Base-by-base conservation (phyloP, 2,888 invertebrate species). In the Drymonia ruficornis region DNA sequence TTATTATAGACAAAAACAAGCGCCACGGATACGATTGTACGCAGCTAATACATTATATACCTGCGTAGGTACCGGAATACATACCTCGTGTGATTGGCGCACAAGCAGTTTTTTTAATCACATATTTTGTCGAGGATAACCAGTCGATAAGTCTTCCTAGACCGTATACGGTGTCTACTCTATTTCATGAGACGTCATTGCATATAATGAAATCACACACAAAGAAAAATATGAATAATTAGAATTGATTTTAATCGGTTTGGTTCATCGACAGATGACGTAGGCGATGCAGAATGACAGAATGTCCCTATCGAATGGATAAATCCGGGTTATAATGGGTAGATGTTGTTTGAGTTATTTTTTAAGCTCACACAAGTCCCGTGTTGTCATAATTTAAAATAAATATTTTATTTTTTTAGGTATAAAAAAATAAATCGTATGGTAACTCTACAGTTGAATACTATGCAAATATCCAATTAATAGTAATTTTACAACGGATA, bases 121-220 rank as follows among this genome's bases (percentile, higher is more conserved):
- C 65, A 71, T 76, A 73, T 76, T 78, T 78, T 69, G 63, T 68
- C 77, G 78, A 83, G 78, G 80, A 78, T 72, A 83, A 82, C 84
- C 31, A 56, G 78, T 79, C 61, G 50, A 58, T 71, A 63, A 63
- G 60, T 76, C 78, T 81, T 83, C 78, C 80, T 81, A 67, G 62
- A 67, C 62, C n/a, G n/a, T n/a, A n/a, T n/a, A n/a, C n/a, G n/a
- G n/a, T 64, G 63, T 67, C 61, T 73, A 64, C 55, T 59, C 56
- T 56, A 63, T 34, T 53, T 56, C 19, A n/a, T 18, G 19, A 59
- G 53, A 72, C 71, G 64, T 65, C 64, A 65, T 58, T 56, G 40
- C 44, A 38, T 19, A 56, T 54, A 58, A 63, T 53, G 52, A 55
- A 56, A 59, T 45, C n/a, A 45, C 8, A 45, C 8, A 45, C 28